These are phyloP conservation scores for Encarsia formosa DNA, from an alignment of 2,888 invertebrate species.

Conservation along the genomic window DNA sequence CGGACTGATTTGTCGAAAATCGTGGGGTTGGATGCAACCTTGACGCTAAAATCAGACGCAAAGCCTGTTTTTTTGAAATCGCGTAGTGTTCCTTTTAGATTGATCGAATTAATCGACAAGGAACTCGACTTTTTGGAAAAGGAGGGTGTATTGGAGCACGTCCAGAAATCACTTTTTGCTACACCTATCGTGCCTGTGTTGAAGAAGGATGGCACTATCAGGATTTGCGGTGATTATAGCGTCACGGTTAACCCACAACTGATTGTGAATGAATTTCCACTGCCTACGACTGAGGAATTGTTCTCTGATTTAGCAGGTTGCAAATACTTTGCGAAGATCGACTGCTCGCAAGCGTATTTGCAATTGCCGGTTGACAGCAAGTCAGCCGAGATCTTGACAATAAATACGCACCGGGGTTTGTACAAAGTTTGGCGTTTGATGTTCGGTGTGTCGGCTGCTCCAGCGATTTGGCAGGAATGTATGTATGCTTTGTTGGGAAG, in stretches of 20 bases:
- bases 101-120: neutral
- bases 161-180: constrained; percentile 35
- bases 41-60: neutral
- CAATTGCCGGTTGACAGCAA: constrained; percentile 13
- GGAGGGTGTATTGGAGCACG: constrained; percentile 27
- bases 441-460: neutral
- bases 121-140: constrained; percentile 20
- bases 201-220: neutral
- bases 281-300: constrained; percentile 33
- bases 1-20: neutral
- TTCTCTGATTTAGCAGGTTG: constrained; percentile 33
- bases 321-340: constrained; percentile 31
- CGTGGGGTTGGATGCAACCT: neutral
- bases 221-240: constrained; percentile 23
- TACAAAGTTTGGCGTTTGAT: neutral
- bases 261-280: constrained; percentile 31
- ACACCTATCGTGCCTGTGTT: constrained; percentile 29
- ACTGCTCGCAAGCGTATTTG: constrained; percentile 31
- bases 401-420: constrained; percentile 20
- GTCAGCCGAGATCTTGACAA: neutral
- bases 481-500: neutral
- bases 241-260: constrained; percentile 34
- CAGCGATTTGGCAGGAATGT: neutral
- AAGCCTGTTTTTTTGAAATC: neutral
- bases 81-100: neutral